These are phyloP conservation scores for Laothoe populi DNA, from an alignment of 2,888 invertebrate genomes.

Conservation along the genomic window DNA sequence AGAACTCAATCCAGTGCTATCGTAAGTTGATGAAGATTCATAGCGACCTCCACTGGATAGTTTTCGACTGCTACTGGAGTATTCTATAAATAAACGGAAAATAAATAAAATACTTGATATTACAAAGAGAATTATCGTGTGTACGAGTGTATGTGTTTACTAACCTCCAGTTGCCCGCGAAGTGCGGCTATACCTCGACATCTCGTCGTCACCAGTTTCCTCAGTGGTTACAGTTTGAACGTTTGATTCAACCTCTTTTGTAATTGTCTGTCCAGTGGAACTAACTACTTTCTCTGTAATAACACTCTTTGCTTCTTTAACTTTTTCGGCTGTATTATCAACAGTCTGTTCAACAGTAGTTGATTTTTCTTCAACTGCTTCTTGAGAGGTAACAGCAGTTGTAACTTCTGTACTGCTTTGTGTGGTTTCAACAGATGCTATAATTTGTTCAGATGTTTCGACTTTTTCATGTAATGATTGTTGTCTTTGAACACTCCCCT, in stretches of 20 bases:
- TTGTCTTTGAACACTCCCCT: slow-evolving; percentile 37
- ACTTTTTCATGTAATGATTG: slow-evolving; percentile 29
- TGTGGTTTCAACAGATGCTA: background rate
- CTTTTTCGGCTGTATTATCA: slow-evolving; percentile 40
- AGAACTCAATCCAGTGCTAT: slow-evolving; percentile 60
- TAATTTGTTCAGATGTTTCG: slow-evolving; percentile 17
- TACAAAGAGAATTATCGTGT: no score
- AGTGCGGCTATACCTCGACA: slow-evolving; percentile 86
- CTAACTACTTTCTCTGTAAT: slow-evolving; percentile 41
- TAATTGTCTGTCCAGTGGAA: slow-evolving; percentile 46
- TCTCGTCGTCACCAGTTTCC: slow-evolving; percentile 70
- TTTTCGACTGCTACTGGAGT: slow-evolving; percentile 74
- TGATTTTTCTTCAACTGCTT: slow-evolving; percentile 32
- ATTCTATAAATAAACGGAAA: slow-evolving; percentile 49
- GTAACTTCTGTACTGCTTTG: background rate
- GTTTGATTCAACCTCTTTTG: slow-evolving; percentile 49
- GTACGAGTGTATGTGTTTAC: slow-evolving; percentile 29
- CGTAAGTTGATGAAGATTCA: slow-evolving; percentile 67
- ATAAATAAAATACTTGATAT: background rate
- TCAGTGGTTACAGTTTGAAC: slow-evolving; percentile 75
- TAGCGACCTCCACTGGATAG: slow-evolving; percentile 68
- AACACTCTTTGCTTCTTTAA: slow-evolving; percentile 42
- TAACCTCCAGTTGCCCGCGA: slow-evolving; percentile 87
- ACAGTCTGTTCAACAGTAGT: slow-evolving; percentile 39
- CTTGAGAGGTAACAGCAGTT: background rate